These are phyloP conservation scores for Cryptocephalus moraei DNA, from an alignment of 2,888 invertebrate genomes.

Conservation along the genomic window DNA sequence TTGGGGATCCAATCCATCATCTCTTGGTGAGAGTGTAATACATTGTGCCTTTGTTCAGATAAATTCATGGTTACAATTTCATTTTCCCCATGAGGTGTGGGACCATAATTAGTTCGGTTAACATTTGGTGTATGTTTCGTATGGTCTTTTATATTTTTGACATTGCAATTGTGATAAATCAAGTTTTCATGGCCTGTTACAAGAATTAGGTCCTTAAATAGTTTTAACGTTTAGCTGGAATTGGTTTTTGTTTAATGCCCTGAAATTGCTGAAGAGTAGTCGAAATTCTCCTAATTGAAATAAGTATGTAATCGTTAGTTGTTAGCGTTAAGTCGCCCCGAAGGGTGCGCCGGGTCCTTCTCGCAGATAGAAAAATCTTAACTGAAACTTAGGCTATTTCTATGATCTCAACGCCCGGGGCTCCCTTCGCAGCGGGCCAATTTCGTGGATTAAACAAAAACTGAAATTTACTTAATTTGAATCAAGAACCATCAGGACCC, in stretches of 20 bases:
- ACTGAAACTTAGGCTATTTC: no score
- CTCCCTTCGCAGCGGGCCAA: no score
- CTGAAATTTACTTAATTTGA: no score
- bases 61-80: conserved; percentile 9
- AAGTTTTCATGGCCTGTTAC: conserved; percentile 17
- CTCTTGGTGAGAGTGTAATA: conserved; percentile 7
- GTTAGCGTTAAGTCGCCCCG: no score
- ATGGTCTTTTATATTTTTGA: conserved; percentile 6
- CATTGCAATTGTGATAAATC: conserved; percentile 14
- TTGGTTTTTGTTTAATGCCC: background rate
- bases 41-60: conserved; percentile 20
- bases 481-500: no score
- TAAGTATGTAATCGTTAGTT: no score
- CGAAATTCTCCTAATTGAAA: background rate
- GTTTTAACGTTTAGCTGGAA: no score
- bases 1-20: conserved; percentile 4
- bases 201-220: no score
- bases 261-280: background rate
- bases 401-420: no score
- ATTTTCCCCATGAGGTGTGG: conserved; percentile 14
- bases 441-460: no score
- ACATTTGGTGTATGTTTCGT: conserved; percentile 5
- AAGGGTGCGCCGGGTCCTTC: no score
- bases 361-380: no score
- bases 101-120: conserved; percentile 13